Percentiles rank a stretch among this genome's conserved stretches.
Conservation (phyloP, 1,140 invertebrate species). For the Diabrotica virgifera region DNA sequence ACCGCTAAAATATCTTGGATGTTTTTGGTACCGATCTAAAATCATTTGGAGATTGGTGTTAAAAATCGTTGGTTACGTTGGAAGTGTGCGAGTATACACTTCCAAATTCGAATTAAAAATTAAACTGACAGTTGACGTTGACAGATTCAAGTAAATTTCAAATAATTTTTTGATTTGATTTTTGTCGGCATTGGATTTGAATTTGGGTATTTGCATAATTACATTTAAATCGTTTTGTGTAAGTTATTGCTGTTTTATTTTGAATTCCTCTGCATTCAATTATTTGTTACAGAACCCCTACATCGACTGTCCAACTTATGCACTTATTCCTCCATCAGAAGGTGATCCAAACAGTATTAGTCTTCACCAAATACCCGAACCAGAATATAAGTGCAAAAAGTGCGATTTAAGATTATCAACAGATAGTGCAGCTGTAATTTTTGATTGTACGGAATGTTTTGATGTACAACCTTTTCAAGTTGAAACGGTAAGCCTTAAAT, state of each 20-base stretch:
- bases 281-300: constrained; percentile 18
- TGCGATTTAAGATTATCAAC: constrained; percentile 30
- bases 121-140: neutral
- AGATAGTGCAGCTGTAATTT: constrained; percentile 29
- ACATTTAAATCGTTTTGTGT: neutral
- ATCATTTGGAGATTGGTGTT: too few relatives aligned
- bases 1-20: too few relatives aligned
- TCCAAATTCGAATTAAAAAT: too few relatives aligned
- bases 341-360: constrained; percentile 4
- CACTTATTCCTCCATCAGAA: constrained; percentile 14
- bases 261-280: neutral
- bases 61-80: too few relatives aligned
- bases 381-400: constrained; percentile 30
- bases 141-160: neutral
- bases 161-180: neutral
- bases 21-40: too few relatives aligned
- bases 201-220: neutral
- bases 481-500: constrained; percentile 7
- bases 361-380: constrained; percentile 4
- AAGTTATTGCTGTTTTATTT: neutral
- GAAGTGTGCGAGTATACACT: too few relatives aligned
- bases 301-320: constrained; percentile 11
- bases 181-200: neutral
- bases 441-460: constrained; percentile 34
- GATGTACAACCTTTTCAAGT: constrained; percentile 15